These are phyloP conservation scores for Forbesichthys papilliferus DNA, from an alignment of 2,113 vertebrate species.

Conservation along the genomic window DNA sequence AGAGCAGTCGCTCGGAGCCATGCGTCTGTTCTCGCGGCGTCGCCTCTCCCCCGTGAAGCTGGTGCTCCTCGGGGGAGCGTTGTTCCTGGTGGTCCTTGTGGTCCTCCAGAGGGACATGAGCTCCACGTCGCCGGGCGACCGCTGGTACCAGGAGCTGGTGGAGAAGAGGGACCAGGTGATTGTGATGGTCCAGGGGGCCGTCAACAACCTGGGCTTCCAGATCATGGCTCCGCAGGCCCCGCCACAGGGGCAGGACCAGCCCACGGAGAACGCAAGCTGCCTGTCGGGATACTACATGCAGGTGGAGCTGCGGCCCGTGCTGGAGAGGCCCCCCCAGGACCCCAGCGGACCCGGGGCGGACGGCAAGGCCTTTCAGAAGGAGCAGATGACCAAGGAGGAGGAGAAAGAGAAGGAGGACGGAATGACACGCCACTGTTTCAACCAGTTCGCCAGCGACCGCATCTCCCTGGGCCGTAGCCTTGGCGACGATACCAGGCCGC, in stretches of 20 bases:
- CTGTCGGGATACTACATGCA: constrained; percentile 82
- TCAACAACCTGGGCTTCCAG: constrained; percentile 90
- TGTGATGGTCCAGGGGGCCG: constrained; percentile 83
- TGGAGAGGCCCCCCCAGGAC: constrained; percentile 86
- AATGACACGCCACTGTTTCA: constrained; percentile 94
- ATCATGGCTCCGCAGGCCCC: constrained; percentile 81
- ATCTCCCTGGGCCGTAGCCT: constrained; percentile 92
- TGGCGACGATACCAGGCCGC: constrained; percentile 90
- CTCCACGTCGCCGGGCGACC: constrained; percentile 69
- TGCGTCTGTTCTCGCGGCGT: constrained; percentile 81
- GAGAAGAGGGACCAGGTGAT: constrained; percentile 82
- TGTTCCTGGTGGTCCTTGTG: constrained; percentile 85
- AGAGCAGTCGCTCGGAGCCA: constrained; percentile 36
- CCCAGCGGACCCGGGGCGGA: constrained; percentile 79
- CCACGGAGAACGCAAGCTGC: constrained; percentile 69
- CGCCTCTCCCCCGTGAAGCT: constrained; percentile 85
- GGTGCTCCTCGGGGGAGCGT: constrained; percentile 74
- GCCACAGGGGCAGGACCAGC: constrained; percentile 35
- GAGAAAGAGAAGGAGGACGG: constrained; percentile 86
- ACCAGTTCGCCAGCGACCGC: constrained; percentile 92
- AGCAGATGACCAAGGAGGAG: constrained; percentile 78
- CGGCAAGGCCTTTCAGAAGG: constrained; percentile 81
- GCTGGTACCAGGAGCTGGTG: constrained; percentile 87
- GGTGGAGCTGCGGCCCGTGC: constrained; percentile 82
- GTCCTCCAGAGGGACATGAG: constrained; percentile 84